Conservation (phyloP, 2,113 vertebrate genomes). For the Mormoops blainvillei region DNA sequence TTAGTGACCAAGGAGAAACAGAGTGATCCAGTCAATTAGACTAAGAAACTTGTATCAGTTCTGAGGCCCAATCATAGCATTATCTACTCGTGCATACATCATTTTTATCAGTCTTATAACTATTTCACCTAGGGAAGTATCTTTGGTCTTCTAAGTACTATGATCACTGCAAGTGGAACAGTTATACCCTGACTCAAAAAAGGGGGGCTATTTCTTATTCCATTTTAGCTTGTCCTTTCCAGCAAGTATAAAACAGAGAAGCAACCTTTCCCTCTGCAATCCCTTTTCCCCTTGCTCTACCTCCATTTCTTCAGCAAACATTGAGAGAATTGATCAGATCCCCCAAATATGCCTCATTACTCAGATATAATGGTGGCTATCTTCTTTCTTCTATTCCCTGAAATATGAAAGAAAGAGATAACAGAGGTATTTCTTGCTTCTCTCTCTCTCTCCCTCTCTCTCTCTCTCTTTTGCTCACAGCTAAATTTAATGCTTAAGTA, state of each 20-base stretch:
- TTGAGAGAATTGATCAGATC: neutral
- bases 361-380: neutral
- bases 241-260: neutral
- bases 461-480: neutral
- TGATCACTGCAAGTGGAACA: neutral
- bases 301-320: neutral
- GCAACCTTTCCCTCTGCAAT: neutral
- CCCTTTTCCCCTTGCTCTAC: neutral
- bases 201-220: neutral
- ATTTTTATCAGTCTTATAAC: neutral
- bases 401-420: slow-evolving; percentile 1
- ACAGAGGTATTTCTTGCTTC: neutral
- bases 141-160: neutral
- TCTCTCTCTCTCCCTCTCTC: neutral
- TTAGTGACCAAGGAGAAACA: neutral
- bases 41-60: neutral
- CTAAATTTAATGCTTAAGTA: neutral
- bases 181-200: neutral
- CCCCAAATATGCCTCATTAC: neutral
- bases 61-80: neutral
- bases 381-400: neutral
- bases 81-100: neutral
- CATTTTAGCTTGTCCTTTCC: neutral
- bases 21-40: neutral
- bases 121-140: neutral